These are phyloP conservation scores for Pandemis heparana DNA, from an alignment of 2,888 invertebrate species.

Conservation along the genomic window DNA sequence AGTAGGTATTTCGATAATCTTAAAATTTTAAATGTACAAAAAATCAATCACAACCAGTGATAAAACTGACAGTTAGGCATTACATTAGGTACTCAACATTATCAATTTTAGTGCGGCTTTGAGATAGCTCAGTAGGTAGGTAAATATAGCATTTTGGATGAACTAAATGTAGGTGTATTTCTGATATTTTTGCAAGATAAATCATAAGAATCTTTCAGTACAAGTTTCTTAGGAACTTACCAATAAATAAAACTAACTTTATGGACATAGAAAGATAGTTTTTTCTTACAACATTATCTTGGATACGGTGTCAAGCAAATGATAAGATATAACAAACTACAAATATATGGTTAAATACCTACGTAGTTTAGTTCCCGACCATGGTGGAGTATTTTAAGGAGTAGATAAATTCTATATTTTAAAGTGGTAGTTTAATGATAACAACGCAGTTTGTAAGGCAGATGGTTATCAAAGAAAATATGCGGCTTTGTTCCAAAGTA, in stretches of 20 bases:
- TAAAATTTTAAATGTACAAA: conserved; percentile 49
- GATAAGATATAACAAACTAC: conserved; percentile 21
- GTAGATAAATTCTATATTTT: background rate
- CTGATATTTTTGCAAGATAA: background rate
- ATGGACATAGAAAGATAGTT: conserved; percentile 8
- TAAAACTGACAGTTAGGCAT: conserved; percentile 61
- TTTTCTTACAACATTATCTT: conserved; percentile 19
- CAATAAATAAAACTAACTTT: background rate
- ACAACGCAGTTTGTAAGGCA: background rate
- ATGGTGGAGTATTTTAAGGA: background rate
- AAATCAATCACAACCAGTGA: conserved; percentile 69
- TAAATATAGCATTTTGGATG: conserved; percentile 5
- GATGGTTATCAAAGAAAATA: conserved; percentile 1
- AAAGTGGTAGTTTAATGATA: background rate
- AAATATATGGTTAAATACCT: conserved; percentile 14
- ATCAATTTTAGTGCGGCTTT: conserved; percentile 17
- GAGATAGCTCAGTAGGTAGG: conserved; percentile 12
- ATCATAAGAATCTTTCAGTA: background rate
- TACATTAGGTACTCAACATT: conserved; percentile 35
- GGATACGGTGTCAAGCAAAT: conserved; percentile 21
- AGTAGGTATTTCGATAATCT: conserved; percentile 56
- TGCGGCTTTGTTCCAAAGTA: background rate
- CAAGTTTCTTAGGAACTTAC: background rate
- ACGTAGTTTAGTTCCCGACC: background rate
- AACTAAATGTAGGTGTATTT: background rate